phyloP scores from a whole-genome alignment of 1,140 invertebrate species.

The Bombus breviceps region DNA sequence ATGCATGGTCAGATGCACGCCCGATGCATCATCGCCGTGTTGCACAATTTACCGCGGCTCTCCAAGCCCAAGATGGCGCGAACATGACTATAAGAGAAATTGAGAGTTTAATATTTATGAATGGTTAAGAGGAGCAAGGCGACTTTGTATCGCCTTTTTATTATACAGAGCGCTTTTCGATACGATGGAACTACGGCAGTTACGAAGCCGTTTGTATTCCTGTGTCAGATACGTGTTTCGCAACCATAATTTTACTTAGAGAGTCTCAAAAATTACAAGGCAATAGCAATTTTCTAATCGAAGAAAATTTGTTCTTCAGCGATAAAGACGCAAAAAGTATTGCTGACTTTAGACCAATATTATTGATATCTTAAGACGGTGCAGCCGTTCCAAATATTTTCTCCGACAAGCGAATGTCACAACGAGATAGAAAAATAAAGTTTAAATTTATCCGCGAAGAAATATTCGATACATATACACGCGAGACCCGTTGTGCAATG shows the following conservation, averaged over 20 bases:
- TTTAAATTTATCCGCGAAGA: too few species aligned
- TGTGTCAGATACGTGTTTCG: too few species aligned
- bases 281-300: too few species aligned
- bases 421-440: background rate
- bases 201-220: background rate
- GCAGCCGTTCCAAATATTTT: background rate
- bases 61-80: conserved; percentile 56
- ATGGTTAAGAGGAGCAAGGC: conserved; percentile 64
- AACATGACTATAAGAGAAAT: conserved; percentile 65
- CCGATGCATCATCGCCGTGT: conserved; percentile 65
- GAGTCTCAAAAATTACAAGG: too few species aligned
- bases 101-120: conserved; percentile 74
- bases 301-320: too few species aligned
- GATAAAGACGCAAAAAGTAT: accelerated
- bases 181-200: background rate
- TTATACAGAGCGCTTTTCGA: conserved; percentile 13
- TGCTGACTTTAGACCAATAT: background rate
- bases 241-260: background rate
- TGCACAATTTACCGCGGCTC: conserved; percentile 64
- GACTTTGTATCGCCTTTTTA: conserved; percentile 33
- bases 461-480: too few species aligned
- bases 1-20: conserved; percentile 52
- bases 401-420: background rate
- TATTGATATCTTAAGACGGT: too few species aligned
- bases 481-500: conserved; percentile 25